Evolutionary conservation across 2,797 vertebrate genomes (phyloP).

Genomic region (Gadopsis bispinosus): DNA sequence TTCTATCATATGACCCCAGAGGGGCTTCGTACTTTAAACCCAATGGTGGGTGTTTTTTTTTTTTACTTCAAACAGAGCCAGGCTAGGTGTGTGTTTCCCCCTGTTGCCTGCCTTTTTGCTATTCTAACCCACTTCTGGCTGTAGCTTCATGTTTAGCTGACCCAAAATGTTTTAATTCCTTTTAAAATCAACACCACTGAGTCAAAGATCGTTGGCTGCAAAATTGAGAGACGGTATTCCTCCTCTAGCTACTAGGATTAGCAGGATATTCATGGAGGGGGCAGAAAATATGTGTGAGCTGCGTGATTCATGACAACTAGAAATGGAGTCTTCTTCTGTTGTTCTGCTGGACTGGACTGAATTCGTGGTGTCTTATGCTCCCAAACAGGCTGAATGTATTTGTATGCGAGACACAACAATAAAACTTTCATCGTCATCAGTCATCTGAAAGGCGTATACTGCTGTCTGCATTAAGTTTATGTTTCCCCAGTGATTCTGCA

Average conservation of each 20-base stretch:
- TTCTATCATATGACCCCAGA: too few species aligned
- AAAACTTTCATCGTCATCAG: slow-evolving; percentile 40
- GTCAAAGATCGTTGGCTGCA: neutral
- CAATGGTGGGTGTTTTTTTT: neutral
- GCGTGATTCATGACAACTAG: neutral
- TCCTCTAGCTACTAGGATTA: neutral
- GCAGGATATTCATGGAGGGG: neutral
- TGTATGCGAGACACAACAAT: slow-evolving; percentile 31
- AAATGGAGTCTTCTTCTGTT: neutral
- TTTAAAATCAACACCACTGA: neutral
- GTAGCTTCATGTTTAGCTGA: neutral
- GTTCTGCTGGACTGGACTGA: neutral
- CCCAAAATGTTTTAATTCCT: neutral
- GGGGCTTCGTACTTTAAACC: neutral
- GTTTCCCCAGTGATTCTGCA: slow-evolving; percentile 24
- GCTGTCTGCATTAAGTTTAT: slow-evolving; percentile 33
- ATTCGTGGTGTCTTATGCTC: neutral
- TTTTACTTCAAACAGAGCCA: neutral
- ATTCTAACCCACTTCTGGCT: neutral
- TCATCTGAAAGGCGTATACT: slow-evolving; percentile 16
- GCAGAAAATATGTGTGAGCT: neutral
- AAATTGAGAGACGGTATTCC: neutral
- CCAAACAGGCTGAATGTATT: slow-evolving; percentile 15
- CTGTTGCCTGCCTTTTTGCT: neutral
- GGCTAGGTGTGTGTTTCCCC: neutral